Percentiles rank a stretch among this genome's conserved stretches.
phyloP scores from a whole-genome alignment of 2,888 invertebrate species.

The Polydrusus cervinus region DNA sequence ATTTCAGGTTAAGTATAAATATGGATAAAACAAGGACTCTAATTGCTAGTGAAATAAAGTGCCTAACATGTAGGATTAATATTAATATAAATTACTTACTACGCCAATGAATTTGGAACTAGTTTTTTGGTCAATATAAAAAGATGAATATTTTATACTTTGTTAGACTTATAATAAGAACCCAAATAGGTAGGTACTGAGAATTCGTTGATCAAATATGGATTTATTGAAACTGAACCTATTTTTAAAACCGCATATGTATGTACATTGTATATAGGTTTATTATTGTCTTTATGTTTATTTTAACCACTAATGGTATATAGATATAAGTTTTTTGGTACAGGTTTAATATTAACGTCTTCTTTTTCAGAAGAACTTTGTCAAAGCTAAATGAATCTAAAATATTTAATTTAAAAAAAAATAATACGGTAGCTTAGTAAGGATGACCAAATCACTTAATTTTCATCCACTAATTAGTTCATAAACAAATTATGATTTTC shows the following conservation, averaged over 20 bases:
- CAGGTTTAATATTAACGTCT: too few species aligned
- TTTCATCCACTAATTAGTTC: neutral
- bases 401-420: neutral
- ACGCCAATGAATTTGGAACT: slow-evolving; percentile 17
- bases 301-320: neutral
- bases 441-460: slow-evolving; percentile 14
- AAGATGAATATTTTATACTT: neutral
- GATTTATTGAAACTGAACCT: neutral
- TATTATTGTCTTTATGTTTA: slow-evolving; percentile 2
- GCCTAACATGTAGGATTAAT: neutral
- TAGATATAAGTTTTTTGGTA: too few species aligned
- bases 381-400: neutral
- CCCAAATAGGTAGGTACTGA: neutral
- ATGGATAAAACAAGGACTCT: neutral
- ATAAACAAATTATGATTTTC: too few species aligned
- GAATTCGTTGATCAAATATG: neutral
- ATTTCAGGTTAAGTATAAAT: neutral
- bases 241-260: neutral
- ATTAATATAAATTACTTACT: neutral
- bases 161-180: neutral
- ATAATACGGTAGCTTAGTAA: neutral
- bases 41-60: slow-evolving; percentile 6
- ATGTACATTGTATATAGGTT: neutral
- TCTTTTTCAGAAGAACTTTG: too few species aligned
- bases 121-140: slow-evolving; percentile 16